Evolutionary conservation across 2,797 vertebrate species (phyloP).

Genomic region (Malurus splendens): DNA sequence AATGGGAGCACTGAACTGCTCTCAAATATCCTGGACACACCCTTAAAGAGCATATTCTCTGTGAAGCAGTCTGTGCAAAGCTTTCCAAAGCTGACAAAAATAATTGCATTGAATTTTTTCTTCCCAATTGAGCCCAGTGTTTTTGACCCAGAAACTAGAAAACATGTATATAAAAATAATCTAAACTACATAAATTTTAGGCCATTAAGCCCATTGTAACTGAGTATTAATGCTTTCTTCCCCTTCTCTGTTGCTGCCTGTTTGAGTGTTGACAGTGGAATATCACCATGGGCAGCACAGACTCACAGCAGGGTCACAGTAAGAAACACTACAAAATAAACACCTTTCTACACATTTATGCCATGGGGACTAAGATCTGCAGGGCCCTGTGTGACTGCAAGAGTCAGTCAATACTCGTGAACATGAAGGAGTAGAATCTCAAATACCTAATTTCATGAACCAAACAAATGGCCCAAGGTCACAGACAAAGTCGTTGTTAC

Average conservation of each 20-base stretch:
- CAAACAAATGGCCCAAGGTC: neutral
- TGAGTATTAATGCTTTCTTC: neutral
- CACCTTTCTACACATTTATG: neutral
- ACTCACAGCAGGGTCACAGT: neutral
- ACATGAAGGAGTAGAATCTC: neutral
- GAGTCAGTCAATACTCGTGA: fast-evolving
- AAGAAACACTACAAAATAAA: neutral
- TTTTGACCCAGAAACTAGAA: neutral
- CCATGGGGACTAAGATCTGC: fast-evolving
- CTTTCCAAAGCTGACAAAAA: neutral
- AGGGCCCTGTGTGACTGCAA: neutral
- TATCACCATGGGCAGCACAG: neutral
- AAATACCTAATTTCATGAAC: neutral
- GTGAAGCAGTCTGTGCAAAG: neutral
- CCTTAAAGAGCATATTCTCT: neutral
- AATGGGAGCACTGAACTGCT: neutral
- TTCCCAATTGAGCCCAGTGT: neutral
- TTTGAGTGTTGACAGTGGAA: neutral
- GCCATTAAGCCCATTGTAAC: neutral
- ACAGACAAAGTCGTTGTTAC: neutral
- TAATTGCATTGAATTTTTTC: neutral
- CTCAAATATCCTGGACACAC: neutral
- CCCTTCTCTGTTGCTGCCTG: neutral
- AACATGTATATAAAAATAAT: neutral
- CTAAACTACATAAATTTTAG: neutral